A percentile compares a stretch with the other conserved stretches of the same genome.
Conservation (phyloP, 2,113 vertebrate genomes). For the Cyprinodon variegatus region DNA sequence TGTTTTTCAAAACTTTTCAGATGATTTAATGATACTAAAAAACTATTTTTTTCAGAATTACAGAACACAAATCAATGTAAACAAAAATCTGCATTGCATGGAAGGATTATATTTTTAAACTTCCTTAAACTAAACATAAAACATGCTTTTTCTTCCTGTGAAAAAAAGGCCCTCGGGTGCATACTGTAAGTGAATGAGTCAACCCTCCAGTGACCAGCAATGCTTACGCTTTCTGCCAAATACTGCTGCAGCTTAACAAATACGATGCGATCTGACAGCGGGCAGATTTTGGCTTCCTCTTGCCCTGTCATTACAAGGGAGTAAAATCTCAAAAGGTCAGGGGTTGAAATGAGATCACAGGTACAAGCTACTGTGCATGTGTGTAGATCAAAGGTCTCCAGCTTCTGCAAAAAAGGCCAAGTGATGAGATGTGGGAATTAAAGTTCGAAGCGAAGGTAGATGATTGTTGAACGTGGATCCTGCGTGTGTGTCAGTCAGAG, state of each 20-base stretch:
- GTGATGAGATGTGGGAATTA: constrained; percentile 42
- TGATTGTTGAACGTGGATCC: constrained; percentile 33
- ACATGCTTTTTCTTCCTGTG: constrained; percentile 10
- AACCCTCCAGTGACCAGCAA: constrained; percentile 39
- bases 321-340: constrained; percentile 61
- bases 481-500: constrained; percentile 2
- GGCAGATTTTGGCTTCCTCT: constrained; percentile 36
- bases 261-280: constrained; percentile 34
- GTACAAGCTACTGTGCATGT: constrained; percentile 31
- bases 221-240: constrained; percentile 39
- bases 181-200: constrained; percentile 50
- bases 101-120: background rate
- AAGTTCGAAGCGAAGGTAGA: constrained; percentile 51
- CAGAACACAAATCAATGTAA: too few species aligned
- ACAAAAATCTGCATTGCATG: too few species aligned
- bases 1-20: too few species aligned
- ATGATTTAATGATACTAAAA: too few species aligned
- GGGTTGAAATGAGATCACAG: constrained; percentile 50
- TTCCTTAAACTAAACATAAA: constrained; percentile 3
- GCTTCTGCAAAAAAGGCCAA: constrained; percentile 60
- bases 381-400: constrained; percentile 37
- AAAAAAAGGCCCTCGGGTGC: constrained; percentile 11
- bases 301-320: constrained; percentile 32
- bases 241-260: constrained; percentile 45
- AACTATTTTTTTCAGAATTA: too few species aligned